Percentiles rank a stretch among this genome's conserved stretches.
Evolutionary conservation across 2,113 vertebrate species (phyloP).

Genomic region (Heliornis fulica): DNA sequence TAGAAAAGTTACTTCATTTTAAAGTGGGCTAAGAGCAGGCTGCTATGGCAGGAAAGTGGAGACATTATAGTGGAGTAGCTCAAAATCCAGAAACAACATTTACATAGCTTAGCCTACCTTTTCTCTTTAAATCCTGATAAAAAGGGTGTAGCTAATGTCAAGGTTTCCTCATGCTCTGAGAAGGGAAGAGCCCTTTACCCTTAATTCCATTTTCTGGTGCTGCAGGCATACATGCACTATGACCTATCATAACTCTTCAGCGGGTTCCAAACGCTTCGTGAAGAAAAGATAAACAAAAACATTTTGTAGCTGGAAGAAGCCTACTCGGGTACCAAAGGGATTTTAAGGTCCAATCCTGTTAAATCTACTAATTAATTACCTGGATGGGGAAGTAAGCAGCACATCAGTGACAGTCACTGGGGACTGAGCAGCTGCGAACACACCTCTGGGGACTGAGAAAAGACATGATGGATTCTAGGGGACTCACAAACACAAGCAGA

Average conservation of each 20-base stretch:
- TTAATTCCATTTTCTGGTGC: background rate
- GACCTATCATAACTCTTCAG: background rate
- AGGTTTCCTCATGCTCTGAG: background rate
- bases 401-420: background rate
- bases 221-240: background rate
- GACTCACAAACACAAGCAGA: background rate
- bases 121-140: background rate
- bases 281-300: conserved; percentile 21
- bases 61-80: background rate
- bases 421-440: conserved; percentile 6
- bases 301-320: background rate
- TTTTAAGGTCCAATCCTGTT: conserved; percentile 42
- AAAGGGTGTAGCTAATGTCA: background rate
- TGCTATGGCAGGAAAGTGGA: background rate
- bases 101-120: background rate
- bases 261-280: background rate
- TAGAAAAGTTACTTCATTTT: background rate
- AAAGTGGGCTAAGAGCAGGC: background rate
- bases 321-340: conserved; percentile 20
- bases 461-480: background rate
- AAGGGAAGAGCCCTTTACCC: background rate
- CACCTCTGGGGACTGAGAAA: background rate
- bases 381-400: conserved; percentile 33
- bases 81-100: background rate
- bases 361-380: conserved; percentile 61